Conservation (phyloP, 2,888 invertebrate species). For the Notodonta dromedarius region DNA sequence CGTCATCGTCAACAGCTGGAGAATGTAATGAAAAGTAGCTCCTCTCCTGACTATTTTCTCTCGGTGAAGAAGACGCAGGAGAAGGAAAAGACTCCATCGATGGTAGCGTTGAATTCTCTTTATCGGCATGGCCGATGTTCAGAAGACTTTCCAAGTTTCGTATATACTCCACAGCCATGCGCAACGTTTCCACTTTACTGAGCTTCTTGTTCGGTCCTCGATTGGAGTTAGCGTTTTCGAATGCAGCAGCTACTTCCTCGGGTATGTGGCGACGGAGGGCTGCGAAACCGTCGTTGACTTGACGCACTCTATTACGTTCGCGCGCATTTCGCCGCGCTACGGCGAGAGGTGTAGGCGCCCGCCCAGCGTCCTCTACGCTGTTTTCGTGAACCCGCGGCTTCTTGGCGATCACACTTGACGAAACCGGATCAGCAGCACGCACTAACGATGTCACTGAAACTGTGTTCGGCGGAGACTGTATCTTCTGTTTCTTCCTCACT, state of each 20-base stretch:
- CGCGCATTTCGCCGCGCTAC: constrained; percentile 96
- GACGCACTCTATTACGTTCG: constrained; percentile 96
- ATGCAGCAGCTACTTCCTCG: constrained; percentile 89
- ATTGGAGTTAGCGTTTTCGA: constrained; percentile 86
- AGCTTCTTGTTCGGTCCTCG: constrained; percentile 90
- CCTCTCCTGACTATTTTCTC: constrained; percentile 82
- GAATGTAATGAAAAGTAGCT: constrained; percentile 75
- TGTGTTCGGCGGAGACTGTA: constrained; percentile 64
- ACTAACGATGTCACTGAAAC: constrained; percentile 77
- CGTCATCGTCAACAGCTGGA: constrained; percentile 75
- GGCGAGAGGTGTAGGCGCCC: constrained; percentile 89
- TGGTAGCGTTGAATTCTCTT: constrained; percentile 70
- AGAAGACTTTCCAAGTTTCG: constrained; percentile 90
- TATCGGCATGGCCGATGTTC: constrained; percentile 86
- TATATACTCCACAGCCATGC: constrained; percentile 96
- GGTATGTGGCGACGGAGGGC: constrained; percentile 95
- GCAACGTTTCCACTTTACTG: constrained; percentile 94
- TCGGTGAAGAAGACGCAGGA: constrained; percentile 78
- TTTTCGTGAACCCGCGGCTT: constrained; percentile 69
- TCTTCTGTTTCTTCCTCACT: constrained; percentile 79
- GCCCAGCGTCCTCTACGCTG: constrained; percentile 73
- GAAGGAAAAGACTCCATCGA: constrained; percentile 80
- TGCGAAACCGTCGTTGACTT: constrained; percentile 96
- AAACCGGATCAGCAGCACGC: constrained; percentile 62
- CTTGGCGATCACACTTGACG: constrained; percentile 61